A percentile compares a stretch with the other conserved stretches of the same genome.
Conservation (phyloP, 53 echinoderm and acorn worm species). For the Antedon mediterranea region DNA sequence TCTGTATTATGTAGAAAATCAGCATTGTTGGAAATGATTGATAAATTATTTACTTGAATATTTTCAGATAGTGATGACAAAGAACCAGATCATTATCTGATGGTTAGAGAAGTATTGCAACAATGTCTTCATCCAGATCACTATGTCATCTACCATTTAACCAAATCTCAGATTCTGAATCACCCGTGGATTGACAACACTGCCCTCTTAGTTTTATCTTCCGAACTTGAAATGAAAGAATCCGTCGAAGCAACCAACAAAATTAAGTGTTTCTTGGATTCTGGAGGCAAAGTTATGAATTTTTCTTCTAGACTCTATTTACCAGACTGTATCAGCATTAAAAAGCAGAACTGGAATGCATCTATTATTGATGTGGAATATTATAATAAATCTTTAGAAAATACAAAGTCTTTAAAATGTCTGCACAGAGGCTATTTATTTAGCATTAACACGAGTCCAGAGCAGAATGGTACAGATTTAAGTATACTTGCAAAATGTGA, state of each 20-base stretch:
- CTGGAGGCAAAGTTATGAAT: conserved; percentile 53
- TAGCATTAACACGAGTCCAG: not conserved
- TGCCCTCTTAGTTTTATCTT: conserved; percentile 42
- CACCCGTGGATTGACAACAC: conserved; percentile 88
- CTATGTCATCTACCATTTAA: conserved; percentile 74
- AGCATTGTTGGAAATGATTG: too few species aligned
- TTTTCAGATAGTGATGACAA: conserved; percentile 23
- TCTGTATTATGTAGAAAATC: too few species aligned
- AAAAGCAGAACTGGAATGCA: not conserved
- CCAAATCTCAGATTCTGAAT: conserved; percentile 20
- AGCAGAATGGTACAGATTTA: not conserved
- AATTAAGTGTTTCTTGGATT: conserved; percentile 35
- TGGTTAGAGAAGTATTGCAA: conserved; percentile 23
- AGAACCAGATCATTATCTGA: conserved; percentile 8
- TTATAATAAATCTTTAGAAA: conserved; percentile 3
- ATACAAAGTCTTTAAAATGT: conserved; percentile 13
- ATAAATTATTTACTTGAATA: too few species aligned
- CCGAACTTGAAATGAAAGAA: conserved; percentile 10
- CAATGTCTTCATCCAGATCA: conserved; percentile 51
- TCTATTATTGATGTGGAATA: conserved; percentile 6
- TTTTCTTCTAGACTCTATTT: conserved; percentile 9
- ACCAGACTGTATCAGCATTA: not conserved
- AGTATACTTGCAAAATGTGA: conserved; percentile 32
- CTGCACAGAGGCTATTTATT: not conserved
- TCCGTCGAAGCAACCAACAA: conserved; percentile 19